phyloP scores from a whole-genome alignment of 2,888 invertebrate genomes.

The Hyppa rectilinea region DNA sequence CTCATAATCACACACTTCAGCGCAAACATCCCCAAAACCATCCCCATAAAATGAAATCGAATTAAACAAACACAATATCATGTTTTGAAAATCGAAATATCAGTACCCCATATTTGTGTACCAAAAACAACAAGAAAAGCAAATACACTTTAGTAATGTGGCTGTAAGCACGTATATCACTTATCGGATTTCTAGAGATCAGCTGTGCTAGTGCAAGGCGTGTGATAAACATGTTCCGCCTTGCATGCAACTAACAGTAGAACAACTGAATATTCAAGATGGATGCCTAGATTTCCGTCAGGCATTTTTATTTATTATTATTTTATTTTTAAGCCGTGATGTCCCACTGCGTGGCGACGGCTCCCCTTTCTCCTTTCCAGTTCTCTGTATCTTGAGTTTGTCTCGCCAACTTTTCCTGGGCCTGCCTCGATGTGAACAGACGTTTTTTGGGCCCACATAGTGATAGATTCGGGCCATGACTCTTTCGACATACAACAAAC shows the following conservation, averaged over 20 bases:
- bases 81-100: not conserved
- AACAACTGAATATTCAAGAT: conserved; percentile 13
- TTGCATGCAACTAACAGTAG: conserved; percentile 1
- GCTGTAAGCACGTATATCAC: conserved; percentile 1
- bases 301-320: not conserved
- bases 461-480: too few relatives aligned
- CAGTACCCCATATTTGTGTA: not conserved
- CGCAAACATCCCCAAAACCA: too few relatives aligned
- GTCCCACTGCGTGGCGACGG: too few relatives aligned
- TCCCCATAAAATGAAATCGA: not conserved
- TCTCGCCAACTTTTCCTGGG: too few relatives aligned
- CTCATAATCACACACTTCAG: too few relatives aligned
- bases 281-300: not conserved
- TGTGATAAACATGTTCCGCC: conserved; percentile 17
- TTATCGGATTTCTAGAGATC: conserved; percentile 8
- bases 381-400: too few relatives aligned
- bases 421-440: too few relatives aligned
- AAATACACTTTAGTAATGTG: not conserved
- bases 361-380: too few relatives aligned
- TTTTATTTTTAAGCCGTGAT: too few relatives aligned
- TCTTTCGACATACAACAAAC: too few relatives aligned
- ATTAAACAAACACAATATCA: not conserved
- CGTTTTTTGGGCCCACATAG: too few relatives aligned
- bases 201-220: conserved; percentile 4
- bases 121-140: not conserved